Evolutionary conservation across 1,140 invertebrate genomes (phyloP).

Genomic region (Gonioctena quinquepunctata): DNA sequence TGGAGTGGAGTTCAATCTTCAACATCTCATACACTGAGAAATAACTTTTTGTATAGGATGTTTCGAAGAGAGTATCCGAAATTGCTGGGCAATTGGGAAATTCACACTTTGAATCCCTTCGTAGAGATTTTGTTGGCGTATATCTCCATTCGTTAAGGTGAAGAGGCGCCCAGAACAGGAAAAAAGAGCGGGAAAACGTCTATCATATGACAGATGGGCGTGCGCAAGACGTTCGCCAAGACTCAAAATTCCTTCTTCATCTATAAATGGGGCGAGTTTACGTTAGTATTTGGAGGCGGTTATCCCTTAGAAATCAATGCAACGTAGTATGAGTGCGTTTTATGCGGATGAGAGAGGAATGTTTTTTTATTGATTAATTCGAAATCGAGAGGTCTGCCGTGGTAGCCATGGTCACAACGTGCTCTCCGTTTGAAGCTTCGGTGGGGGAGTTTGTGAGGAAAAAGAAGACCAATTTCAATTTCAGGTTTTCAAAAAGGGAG

Average conservation of each 20-base stretch:
- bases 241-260: neutral
- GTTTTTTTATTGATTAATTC: too few relatives aligned
- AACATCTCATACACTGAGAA: slow-evolving; percentile 16
- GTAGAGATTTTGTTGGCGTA: slow-evolving; percentile 25
- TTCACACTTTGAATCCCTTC: slow-evolving; percentile 18
- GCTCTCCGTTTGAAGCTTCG: too few relatives aligned
- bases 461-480: too few relatives aligned
- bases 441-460: too few relatives aligned
- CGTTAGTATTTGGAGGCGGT: too few relatives aligned
- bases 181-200: neutral
- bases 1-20: slow-evolving; percentile 5
- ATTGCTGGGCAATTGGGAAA: slow-evolving; percentile 12
- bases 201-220: slow-evolving; percentile 7
- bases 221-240: neutral
- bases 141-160: slow-evolving; percentile 16
- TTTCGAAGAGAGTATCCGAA: slow-evolving; percentile 14
- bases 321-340: too few relatives aligned
- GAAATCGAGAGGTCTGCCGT: too few relatives aligned
- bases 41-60: neutral
- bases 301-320: too few relatives aligned
- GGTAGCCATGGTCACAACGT: too few relatives aligned
- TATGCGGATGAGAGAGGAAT: too few relatives aligned
- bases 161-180: neutral
- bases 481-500: too few relatives aligned
- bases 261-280: slow-evolving; percentile 3